A percentile compares a stretch with the other conserved stretches of the same genome.
Conservation (phyloP, 2,797 vertebrate species). For the Oryzias dopingdopingensis region DNA sequence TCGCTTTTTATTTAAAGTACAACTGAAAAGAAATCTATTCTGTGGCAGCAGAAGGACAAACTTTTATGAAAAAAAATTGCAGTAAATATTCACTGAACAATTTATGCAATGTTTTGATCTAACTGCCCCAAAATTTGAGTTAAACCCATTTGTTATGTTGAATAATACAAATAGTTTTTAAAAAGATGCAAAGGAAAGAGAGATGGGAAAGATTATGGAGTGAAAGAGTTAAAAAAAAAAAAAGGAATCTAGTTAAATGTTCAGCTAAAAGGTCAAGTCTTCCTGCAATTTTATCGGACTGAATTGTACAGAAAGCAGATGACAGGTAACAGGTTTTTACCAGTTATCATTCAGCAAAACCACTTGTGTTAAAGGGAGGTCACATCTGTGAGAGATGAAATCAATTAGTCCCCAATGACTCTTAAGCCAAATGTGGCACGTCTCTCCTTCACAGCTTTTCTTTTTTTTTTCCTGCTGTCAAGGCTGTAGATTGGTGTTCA, state of each 20-base stretch:
- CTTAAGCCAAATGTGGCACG: conserved; percentile 5
- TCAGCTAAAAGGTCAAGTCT: conserved; percentile 48
- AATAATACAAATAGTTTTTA: too few species aligned
- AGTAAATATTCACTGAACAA: too few species aligned
- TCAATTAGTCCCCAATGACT: conserved; percentile 26
- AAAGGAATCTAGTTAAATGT: conserved; percentile 29
- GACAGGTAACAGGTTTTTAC: conserved; percentile 30
- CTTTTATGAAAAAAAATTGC: too few species aligned
- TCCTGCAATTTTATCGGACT: conserved; percentile 43
- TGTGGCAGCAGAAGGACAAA: too few species aligned
- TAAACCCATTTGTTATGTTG: too few species aligned
- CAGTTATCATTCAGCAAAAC: conserved; percentile 35
- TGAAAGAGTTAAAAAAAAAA: conserved; percentile 36
- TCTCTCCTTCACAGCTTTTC: not conserved
- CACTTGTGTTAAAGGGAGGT: not conserved
- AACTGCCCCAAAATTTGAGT: too few species aligned
- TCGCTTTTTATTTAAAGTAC: too few species aligned
- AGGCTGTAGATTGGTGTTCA: not conserved
- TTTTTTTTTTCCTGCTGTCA: not conserved
- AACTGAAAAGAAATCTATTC: too few species aligned
- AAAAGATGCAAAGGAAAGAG: not conserved
- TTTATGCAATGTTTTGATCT: too few species aligned
- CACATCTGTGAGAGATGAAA: conserved; percentile 18
- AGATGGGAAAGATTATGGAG: conserved; percentile 6
- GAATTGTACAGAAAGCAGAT: conserved; percentile 20